Conservation (phyloP, 2,797 vertebrate species). For the Phylloscopus collybita region DNA sequence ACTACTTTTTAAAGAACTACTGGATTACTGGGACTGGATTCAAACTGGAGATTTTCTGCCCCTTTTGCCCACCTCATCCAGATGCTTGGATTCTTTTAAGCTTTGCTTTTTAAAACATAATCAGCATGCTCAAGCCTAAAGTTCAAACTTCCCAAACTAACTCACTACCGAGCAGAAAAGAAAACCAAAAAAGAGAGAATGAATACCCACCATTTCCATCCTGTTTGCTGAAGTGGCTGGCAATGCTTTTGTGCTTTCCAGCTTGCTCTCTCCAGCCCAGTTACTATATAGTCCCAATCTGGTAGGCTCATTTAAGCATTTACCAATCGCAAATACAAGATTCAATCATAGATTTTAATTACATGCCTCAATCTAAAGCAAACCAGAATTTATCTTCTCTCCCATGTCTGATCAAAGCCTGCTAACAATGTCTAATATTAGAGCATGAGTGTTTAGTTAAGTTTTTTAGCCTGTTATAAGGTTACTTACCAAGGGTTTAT, state of each 20-base stretch:
- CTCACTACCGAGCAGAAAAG: not conserved
- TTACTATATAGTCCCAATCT: not conserved
- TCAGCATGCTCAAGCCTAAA: not conserved
- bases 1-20: not conserved
- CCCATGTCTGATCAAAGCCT: slow-evolving; percentile 45
- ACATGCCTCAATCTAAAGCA: slow-evolving; percentile 6
- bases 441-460: not conserved
- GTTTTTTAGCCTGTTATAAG: slow-evolving; percentile 41
- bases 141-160: not conserved
- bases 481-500: slow-evolving; percentile 34
- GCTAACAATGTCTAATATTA: slow-evolving; percentile 8
- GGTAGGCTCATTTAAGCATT: slow-evolving; percentile 11
- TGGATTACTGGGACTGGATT: not conserved
- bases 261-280: slow-evolving; percentile 7
- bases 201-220: slow-evolving; percentile 25
- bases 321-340: slow-evolving; percentile 36
- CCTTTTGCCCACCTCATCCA: not conserved
- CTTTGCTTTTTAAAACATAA: not conserved
- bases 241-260: not conserved
- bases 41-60: not conserved
- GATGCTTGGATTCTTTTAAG: not conserved
- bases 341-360: slow-evolving; percentile 49
- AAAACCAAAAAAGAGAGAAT: not conserved
- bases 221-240: not conserved
- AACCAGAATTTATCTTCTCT: slow-evolving; percentile 25